Evolutionary conservation across 1,140 invertebrate species (phyloP), one percentile per base, ranked within the genome.

Genomic region (Diachasma alloeum): DNA sequence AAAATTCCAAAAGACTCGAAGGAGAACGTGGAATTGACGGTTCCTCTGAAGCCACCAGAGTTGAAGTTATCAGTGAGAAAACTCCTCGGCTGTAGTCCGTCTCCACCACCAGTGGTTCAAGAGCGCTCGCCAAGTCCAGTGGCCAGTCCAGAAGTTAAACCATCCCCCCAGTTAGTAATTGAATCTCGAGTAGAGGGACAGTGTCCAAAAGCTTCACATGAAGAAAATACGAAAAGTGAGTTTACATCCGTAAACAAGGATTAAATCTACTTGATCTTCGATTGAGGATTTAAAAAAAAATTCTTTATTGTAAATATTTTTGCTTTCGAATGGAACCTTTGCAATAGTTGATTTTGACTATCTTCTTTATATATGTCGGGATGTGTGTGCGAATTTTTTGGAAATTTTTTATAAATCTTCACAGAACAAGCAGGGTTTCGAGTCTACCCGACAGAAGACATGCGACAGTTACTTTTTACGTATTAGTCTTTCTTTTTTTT

Each of bases 51-150:
- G 74, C 86, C 83, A 15, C 87, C 83, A 13, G 88, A 85, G 79
- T 75, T 85, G n/a, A 87, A 83, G 72, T 81, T 84, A n/a, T 89
- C 84, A 22, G 87, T 88, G 19, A 79, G 86, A 37, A 88, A 88
- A 75, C 63, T 88, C 13, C 74, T 88, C 0, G 86, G 83, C 6
- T 87, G 85, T 76, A 87, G 85, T 69, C 87, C 86, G 0, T 85
- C 86, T 39, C 85, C 85, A 17, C 85, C 84, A 3, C 85, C 85
- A 31, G 79, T 83, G 17, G 74, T 46, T 24, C 82, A 78, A 13
- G 79, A 82, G 9, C 77, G 79, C 22, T 83, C 85, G 6, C 48
- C 79, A 3, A 86, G 82, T 71, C 84, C 84, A 0, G 85, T 84
- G 8, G 82, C 76, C 48, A 78, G 63, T 24, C 4, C 76, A 10